Evolutionary conservation across 1,140 invertebrate genomes (phyloP), one percentile per base, ranked within the genome.

Genomic region (Eumeta japonica): DNA sequence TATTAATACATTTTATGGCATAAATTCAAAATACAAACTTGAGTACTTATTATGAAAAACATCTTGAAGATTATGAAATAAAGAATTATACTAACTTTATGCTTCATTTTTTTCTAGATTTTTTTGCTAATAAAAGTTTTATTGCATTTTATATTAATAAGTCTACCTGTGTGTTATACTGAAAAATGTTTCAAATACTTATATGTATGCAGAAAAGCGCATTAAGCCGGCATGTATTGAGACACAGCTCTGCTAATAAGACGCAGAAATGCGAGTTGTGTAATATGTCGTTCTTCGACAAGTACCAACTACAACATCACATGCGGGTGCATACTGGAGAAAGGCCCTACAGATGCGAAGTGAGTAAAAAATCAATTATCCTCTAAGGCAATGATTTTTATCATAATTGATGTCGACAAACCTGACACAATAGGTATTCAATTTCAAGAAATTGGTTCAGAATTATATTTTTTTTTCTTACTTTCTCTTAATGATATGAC

Each of bases 331-430:
- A 67, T 16, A 67, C 61, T 1, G 52, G 59, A 9, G 63, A 67
- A 28, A 34, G 63, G 5, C 63, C 61, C 2, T 67, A 46, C 40
- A 62, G 53, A 13, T 67, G 63, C 28, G 61, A 64, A 50, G 60
- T 66, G 46, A 18, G 16, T 29, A 27, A 19, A 17, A 12, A 19
- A 3, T n/a, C n/a, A n/a, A n/a, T n/a, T n/a, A n/a, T n/a, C n/a
- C n/a, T n/a, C n/a, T n/a, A n/a, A n/a, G n/a, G n/a, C n/a, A n/a
- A n/a, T n/a, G n/a, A n/a, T n/a, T n/a, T n/a, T n/a, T n/a, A n/a
- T n/a, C n/a, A n/a, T n/a, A n/a, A n/a, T n/a, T n/a, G n/a, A n/a
- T n/a, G n/a, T n/a, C n/a, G n/a, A n/a, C n/a, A n/a, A n/a, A n/a
- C n/a, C n/a, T n/a, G n/a, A n/a, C n/a, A n/a, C n/a, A n/a, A n/a